Evolutionary conservation across 2,113 vertebrate genomes (phyloP).

Genomic region (Chloropsis cyanopogon): DNA sequence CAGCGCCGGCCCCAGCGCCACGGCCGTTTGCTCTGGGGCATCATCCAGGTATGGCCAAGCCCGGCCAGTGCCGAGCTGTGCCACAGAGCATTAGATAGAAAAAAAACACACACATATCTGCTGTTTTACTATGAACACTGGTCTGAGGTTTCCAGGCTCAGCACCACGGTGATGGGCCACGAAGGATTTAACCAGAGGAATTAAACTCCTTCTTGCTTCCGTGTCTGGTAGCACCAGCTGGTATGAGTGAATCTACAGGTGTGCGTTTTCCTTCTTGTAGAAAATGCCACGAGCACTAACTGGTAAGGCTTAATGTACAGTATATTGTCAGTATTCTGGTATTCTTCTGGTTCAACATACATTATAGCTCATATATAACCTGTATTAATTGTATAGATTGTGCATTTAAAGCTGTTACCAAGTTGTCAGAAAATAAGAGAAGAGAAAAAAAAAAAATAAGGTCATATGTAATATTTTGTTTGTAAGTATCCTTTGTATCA

Average conservation of each 20-base stretch:
- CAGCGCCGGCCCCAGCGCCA: conserved; percentile 49
- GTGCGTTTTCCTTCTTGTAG: conserved; percentile 76
- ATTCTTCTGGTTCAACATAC: conserved; percentile 90
- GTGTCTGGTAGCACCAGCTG: conserved; percentile 70
- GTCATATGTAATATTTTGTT: conserved; percentile 98
- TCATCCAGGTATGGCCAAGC: conserved; percentile 10
- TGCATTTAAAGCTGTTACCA: conserved; percentile 92
- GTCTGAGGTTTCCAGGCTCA: conserved; percentile 68
- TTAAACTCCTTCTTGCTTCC: conserved; percentile 54
- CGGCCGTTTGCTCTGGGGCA: conserved; percentile 15
- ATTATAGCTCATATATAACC: conserved; percentile 95
- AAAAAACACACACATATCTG: conserved; percentile 38
- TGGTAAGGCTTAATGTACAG: conserved; percentile 88
- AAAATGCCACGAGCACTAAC: conserved; percentile 75
- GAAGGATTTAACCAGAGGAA: conserved; percentile 49
- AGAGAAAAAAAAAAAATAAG: conserved; percentile 83
- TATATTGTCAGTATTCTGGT: conserved; percentile 95
- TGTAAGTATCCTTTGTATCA: conserved; percentile 97
- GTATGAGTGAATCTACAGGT: conserved; percentile 74
- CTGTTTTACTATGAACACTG: conserved; percentile 65
- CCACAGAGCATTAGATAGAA: conserved; percentile 37
- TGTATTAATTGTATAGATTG: conserved; percentile 99
- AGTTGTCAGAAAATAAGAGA: conserved; percentile 89
- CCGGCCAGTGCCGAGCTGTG: not conserved
- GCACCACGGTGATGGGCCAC: conserved; percentile 50